phyloP scores from a whole-genome alignment of 2,797 vertebrate species.

The Epinephelus malabaricus region DNA sequence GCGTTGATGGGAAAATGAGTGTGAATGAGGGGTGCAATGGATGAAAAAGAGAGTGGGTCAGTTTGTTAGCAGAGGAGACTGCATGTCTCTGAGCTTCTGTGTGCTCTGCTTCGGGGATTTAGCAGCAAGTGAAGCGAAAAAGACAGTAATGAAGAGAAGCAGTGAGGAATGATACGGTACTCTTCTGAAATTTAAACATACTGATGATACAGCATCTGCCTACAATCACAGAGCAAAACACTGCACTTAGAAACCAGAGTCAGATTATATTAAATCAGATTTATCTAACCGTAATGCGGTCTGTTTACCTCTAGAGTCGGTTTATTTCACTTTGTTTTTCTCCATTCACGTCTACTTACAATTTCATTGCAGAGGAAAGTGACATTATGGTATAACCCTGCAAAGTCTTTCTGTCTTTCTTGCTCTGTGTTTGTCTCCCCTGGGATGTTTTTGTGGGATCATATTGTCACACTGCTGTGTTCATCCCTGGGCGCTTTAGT shows the following conservation, averaged over 20 bases:
- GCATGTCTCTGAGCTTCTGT: slow-evolving; percentile 20
- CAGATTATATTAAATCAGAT: slow-evolving; percentile 28
- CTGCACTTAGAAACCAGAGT: slow-evolving; percentile 1
- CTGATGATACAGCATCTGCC: slow-evolving; percentile 50
- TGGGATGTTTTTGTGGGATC: slow-evolving; percentile 58
- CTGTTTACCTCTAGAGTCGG: slow-evolving; percentile 24
- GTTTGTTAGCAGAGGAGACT: slow-evolving; percentile 31
- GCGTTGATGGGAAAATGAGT: background rate
- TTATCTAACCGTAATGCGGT: slow-evolving; percentile 6
- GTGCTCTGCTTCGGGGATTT: slow-evolving; percentile 50
- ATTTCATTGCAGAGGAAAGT: slow-evolving; percentile 19
- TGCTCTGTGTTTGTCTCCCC: slow-evolving; percentile 38
- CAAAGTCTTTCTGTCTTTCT: slow-evolving; percentile 30
- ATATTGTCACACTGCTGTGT: slow-evolving; percentile 51
- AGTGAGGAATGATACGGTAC: slow-evolving; percentile 19
- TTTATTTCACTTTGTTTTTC: slow-evolving; percentile 35
- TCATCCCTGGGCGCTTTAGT: slow-evolving; percentile 55
- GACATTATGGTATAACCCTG: slow-evolving; percentile 36
- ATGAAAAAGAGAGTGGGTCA: slow-evolving; percentile 15
- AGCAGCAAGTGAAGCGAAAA: slow-evolving; percentile 54
- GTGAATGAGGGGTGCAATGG: slow-evolving; percentile 26
- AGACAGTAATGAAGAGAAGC: slow-evolving; percentile 65
- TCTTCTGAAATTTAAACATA: slow-evolving; percentile 43
- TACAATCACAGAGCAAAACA: slow-evolving; percentile 30
- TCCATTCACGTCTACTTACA: slow-evolving; percentile 20